A percentile compares a stretch with the other conserved stretches of the same genome.
phyloP scores from a whole-genome alignment of 1,140 invertebrate genomes.

The Mamestra configurata region DNA sequence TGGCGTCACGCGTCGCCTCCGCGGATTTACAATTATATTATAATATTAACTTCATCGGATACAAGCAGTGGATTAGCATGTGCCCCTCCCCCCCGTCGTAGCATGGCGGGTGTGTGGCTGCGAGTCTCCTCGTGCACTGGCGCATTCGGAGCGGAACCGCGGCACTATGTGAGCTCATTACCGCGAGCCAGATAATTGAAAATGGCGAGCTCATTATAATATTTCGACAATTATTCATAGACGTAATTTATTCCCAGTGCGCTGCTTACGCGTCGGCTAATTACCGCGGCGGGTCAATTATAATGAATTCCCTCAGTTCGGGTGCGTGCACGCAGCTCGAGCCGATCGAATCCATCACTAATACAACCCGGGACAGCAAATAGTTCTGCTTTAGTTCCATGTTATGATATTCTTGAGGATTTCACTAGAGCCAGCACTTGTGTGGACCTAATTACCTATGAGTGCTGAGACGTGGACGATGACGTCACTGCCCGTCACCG shows the following conservation, averaged over 20 bases:
- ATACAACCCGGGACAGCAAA: no score
- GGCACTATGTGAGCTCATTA: constrained; percentile 43
- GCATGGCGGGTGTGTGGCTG: not conserved
- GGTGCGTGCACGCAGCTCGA: not conserved
- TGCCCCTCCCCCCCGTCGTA: not conserved
- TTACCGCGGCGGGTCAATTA: constrained; percentile 23
- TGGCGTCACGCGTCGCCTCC: not conserved
- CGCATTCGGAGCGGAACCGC: constrained; percentile 49
- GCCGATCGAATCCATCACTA: not conserved
- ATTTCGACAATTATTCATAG: constrained; percentile 70
- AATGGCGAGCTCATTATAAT: constrained; percentile 69
- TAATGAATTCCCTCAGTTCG: constrained; percentile 1
- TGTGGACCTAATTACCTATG: not conserved
- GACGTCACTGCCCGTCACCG: not conserved
- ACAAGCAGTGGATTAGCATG: not conserved
- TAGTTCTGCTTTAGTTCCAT: no score
- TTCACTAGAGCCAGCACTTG: not conserved
- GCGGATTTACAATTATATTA: constrained; percentile 8
- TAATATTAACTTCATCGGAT: not conserved
- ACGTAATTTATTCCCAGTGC: constrained; percentile 36
- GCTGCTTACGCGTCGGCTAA: constrained; percentile 28
- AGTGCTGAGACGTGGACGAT: no score
- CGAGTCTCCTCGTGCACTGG: not conserved
- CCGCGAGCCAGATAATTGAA: constrained; percentile 50
- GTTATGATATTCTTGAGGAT: no score